Percentiles rank a stretch among this genome's conserved stretches.
Conservation (phyloP, 92 coral and sea anemone species). For the Palythoa grandis region DNA sequence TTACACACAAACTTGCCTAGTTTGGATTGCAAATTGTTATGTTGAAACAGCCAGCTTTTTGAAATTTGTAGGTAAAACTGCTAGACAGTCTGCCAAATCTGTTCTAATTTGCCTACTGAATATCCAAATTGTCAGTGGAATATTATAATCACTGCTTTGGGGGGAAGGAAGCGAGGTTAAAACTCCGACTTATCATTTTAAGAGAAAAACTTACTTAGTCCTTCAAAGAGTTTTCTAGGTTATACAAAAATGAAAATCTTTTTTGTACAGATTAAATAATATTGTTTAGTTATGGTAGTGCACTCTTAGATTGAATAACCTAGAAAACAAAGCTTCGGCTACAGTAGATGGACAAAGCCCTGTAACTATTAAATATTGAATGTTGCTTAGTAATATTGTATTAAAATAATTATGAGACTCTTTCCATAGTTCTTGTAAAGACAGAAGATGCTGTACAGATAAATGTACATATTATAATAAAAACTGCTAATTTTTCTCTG, state of each 20-base stretch:
- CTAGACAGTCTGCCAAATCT: neutral
- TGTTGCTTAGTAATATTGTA: slow-evolving; percentile 17
- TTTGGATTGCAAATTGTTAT: neutral
- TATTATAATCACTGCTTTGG: neutral
- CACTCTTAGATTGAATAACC: neutral
- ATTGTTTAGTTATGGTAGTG: slow-evolving; percentile 19
- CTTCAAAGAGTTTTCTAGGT: slow-evolving; percentile 29
- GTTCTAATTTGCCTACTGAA: neutral
- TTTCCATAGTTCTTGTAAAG: slow-evolving; percentile 1
- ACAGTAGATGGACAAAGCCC: neutral
- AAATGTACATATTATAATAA: slow-evolving; percentile 46
- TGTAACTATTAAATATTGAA: slow-evolving; percentile 1
- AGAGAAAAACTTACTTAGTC: neutral
- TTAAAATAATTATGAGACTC: neutral
- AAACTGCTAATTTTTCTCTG: slow-evolving; percentile 38
- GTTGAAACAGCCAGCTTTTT: neutral
- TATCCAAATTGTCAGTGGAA: neutral
- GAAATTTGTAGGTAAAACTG: neutral
- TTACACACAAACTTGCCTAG: neutral
- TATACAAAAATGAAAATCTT: neutral
- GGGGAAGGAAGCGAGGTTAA: neutral
- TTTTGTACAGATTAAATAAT: slow-evolving; percentile 33
- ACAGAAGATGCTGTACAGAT: slow-evolving; percentile 24
- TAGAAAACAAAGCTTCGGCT: neutral
- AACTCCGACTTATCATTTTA: neutral